phyloP scores from a whole-genome alignment of 2,888 invertebrate species.

The Rhingia rostrata region DNA sequence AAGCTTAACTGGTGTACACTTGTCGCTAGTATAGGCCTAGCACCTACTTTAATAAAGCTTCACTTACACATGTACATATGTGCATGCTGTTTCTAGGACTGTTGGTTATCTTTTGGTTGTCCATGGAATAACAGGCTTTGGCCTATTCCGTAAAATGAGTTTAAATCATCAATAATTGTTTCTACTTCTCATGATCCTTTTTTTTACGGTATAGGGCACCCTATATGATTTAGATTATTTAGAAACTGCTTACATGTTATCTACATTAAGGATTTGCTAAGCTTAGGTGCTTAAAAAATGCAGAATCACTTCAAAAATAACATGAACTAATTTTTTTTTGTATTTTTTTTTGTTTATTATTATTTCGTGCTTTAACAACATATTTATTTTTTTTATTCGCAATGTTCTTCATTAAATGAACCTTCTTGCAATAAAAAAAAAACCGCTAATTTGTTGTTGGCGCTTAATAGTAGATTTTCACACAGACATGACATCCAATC shows the following conservation, averaged over 20 bases:
- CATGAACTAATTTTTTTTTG: slow-evolving; percentile 53
- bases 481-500: slow-evolving; percentile 83
- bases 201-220: too few species aligned
- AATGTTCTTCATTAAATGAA: slow-evolving; percentile 52
- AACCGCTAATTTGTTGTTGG: slow-evolving; percentile 77
- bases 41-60: too few species aligned
- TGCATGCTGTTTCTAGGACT: too few species aligned
- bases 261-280: slow-evolving; percentile 12
- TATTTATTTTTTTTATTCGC: slow-evolving; percentile 34
- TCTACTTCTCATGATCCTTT: too few species aligned
- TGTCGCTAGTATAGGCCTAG: too few species aligned
- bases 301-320: slow-evolving; percentile 3
- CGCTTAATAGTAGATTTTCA: slow-evolving; percentile 81
- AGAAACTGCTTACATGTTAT: background rate
- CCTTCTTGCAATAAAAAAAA: slow-evolving; percentile 50
- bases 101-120: too few species aligned
- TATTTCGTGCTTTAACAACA: slow-evolving; percentile 66
- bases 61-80: too few species aligned
- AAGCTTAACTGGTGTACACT: too few species aligned
- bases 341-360: slow-evolving; percentile 41
- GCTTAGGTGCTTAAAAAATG: slow-evolving; percentile 19
- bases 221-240: too few species aligned
- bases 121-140: too few species aligned
- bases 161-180: too few species aligned
- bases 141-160: too few species aligned